These are phyloP conservation scores for Prunella strophiata DNA, from an alignment of 2,797 vertebrate genomes.

Conservation along the genomic window DNA sequence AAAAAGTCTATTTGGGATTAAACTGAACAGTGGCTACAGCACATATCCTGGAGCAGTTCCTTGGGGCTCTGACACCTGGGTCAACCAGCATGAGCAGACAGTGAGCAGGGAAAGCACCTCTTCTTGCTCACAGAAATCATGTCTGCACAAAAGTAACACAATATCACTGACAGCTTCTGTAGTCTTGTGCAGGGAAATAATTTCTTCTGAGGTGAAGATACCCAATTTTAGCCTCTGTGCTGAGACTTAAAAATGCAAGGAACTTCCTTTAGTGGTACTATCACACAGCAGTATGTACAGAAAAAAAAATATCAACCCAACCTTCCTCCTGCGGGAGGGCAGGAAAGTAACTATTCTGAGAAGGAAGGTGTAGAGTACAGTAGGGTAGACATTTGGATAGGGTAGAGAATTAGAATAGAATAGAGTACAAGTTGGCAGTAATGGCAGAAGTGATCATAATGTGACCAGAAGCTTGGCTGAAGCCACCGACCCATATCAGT, in stretches of 20 bases:
- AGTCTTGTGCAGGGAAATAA: not conserved
- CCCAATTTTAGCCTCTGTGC: not conserved
- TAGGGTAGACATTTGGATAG: not conserved
- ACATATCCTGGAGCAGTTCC: not conserved
- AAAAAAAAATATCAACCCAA: not conserved
- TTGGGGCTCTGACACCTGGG: not conserved
- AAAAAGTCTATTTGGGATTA: not conserved
- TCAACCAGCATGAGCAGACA: not conserved
- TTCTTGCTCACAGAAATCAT: not conserved
- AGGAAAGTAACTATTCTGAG: not conserved
- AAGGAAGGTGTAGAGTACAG: not conserved
- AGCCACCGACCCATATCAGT: not conserved
- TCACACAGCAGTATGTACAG: not conserved
- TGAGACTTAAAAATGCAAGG: not conserved
- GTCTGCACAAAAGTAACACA: not conserved
- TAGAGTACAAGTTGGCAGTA: not conserved
- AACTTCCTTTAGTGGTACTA: not conserved
- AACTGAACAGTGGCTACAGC: not conserved
- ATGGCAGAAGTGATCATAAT: not conserved
- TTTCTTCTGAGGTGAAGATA: not conserved
- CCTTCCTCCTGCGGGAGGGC: not conserved
- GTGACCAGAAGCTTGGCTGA: constrained; percentile 21
- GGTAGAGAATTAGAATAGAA: not conserved
- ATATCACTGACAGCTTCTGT: not conserved
- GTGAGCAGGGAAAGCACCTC: not conserved